Evolutionary conservation across 2,888 invertebrate genomes (phyloP), one percentile per base, ranked within the genome.

Genomic region (Tolmerus cingulatus): DNA sequence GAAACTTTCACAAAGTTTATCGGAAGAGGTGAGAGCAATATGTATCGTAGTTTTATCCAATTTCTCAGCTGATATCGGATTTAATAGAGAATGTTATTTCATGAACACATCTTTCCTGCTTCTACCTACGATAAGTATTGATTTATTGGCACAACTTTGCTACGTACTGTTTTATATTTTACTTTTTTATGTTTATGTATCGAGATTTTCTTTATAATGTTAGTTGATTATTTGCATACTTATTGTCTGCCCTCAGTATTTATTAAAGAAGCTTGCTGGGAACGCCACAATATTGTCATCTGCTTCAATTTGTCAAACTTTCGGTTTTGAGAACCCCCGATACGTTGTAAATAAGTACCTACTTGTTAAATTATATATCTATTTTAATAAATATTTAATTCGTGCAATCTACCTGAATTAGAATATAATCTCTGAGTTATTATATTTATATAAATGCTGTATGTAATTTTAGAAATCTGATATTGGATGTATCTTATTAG

Each of bases 1-100:
- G 46, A 81, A 81, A 81, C 81, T 81, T 81, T 55, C 37, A 30
- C 81, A 51, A 81, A 81, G 30, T 81, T 81, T 81, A 81, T 81
- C n/a, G 23, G 9, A 55, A 30, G 81, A 81, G 40, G 37, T 78
- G 37, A 77, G 37, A 16, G 43, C 43, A 43, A 40, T 9, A 43
- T 46, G 43, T 78, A 78, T 40, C 66, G 19, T 5, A 66, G 66
- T 9, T 7, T 9, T 23, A 66, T 23, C 66, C 27, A 12, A 2
- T 14, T 66, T 3, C 19, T 23, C 23, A 27, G 1, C 27, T 66
- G 66, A 66, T 66, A 66, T 66, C 8, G 9, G 66, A 66, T 66
- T 66, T 66, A 66, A 66, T 66, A 27, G 66, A 12, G 12, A 66
- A 27, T 14, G 27, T 66, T 66, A 27, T 66, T 66, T 23, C 14